Evolutionary conservation across 2,888 invertebrate genomes (phyloP).

Genomic region (Punctoribates punctum): DNA sequence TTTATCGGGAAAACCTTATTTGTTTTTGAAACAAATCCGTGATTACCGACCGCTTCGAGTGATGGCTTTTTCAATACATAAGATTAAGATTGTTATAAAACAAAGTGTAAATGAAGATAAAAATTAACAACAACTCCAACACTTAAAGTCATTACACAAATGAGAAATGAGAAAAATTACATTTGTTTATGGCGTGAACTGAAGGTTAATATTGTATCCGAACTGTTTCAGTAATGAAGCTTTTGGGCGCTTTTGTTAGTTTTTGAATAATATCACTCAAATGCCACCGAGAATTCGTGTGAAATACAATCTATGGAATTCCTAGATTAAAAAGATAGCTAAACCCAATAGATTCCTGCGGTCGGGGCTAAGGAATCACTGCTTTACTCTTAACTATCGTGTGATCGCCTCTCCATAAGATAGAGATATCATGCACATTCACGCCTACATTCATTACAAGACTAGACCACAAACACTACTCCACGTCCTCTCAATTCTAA

Average conservation of each 20-base stretch:
- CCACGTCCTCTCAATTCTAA: background rate
- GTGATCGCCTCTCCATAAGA: slow-evolving; percentile 16
- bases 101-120: slow-evolving; percentile 33
- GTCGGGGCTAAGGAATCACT: too few relatives aligned
- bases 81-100: slow-evolving; percentile 3
- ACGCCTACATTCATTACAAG: slow-evolving; percentile 27
- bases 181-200: slow-evolving; percentile 17
- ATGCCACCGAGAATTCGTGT: slow-evolving; percentile 31
- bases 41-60: background rate
- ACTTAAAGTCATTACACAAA: background rate
- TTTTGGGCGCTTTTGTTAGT: slow-evolving; percentile 14
- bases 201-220: slow-evolving; percentile 15
- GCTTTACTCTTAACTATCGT: background rate
- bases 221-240: slow-evolving; percentile 7
- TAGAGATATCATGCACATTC: slow-evolving; percentile 33
- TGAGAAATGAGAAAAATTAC: slow-evolving; percentile 10
- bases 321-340: slow-evolving; percentile 20
- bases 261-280: background rate
- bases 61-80: background rate
- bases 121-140: slow-evolving; percentile 29
- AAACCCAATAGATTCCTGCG: slow-evolving; percentile 2
- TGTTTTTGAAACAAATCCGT: slow-evolving; percentile 10
- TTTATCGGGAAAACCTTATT: slow-evolving; percentile 13
- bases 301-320: slow-evolving; percentile 22
- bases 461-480: background rate